phyloP scores from a whole-genome alignment of 2,797 vertebrate genomes.

The Xenops minutus region DNA sequence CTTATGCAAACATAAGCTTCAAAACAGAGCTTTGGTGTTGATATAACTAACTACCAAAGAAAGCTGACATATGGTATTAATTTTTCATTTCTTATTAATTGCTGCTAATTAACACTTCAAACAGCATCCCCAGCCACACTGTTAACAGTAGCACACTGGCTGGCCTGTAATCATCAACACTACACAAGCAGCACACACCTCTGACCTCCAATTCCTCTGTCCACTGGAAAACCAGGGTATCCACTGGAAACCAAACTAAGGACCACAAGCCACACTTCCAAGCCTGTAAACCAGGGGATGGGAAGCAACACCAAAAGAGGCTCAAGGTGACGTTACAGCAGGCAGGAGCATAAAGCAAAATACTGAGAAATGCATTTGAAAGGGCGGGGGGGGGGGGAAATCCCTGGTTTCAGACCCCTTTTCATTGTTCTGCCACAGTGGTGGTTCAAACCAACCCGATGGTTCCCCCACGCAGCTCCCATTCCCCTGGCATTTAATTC shows the following conservation, averaged over 20 bases:
- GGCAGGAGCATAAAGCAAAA: neutral
- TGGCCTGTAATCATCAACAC: neutral
- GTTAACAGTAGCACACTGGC: neutral
- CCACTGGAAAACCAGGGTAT: neutral
- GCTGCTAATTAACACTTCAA: slow-evolving; percentile 67
- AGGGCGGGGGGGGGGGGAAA: neutral
- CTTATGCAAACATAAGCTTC: neutral
- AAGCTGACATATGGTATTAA: slow-evolving; percentile 34
- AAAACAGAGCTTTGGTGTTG: neutral
- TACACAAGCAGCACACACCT: neutral
- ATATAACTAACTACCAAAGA: slow-evolving; percentile 32
- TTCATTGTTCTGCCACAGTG: neutral
- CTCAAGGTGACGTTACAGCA: neutral
- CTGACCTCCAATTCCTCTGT: neutral
- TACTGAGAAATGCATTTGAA: neutral
- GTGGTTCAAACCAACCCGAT: neutral
- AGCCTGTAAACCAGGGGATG: neutral
- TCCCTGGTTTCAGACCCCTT: neutral
- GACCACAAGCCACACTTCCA: neutral
- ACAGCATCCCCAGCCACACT: slow-evolving; percentile 35
- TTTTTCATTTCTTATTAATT: slow-evolving; percentile 60
- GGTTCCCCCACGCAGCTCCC: neutral
- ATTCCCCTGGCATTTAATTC: neutral
- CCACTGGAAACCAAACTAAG: neutral
- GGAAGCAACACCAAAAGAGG: neutral